Percentiles rank a stretch among this genome's conserved stretches.
These are phyloP conservation scores for Zoroaster sp. DNA, from an alignment of 53 echinoderm and acorn worm genomes.

Conservation along the genomic window DNA sequence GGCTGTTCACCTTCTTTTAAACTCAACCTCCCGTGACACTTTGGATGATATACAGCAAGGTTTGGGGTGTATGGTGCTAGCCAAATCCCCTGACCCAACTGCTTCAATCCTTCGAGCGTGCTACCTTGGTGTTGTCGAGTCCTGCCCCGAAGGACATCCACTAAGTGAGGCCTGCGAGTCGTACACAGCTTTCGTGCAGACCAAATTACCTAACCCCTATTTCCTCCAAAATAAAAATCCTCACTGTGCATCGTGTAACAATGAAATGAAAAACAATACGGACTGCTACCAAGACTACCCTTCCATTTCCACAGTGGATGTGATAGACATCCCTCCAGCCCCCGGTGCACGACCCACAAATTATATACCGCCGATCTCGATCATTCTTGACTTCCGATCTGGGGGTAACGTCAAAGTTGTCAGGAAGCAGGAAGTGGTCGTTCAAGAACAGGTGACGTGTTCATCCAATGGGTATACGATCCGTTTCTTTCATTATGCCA, in stretches of 20 bases:
- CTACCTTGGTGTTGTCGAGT: not conserved
- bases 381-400: constrained; percentile 52
- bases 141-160: constrained; percentile 1
- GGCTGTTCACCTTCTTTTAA: not conserved
- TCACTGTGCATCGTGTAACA: constrained; percentile 1
- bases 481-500: constrained; percentile 18
- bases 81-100: not conserved
- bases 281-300: not conserved
- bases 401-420: constrained; percentile 44
- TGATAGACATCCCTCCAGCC: not conserved
- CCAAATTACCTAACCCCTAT: not conserved
- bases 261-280: not conserved
- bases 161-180: not conserved
- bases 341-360: not conserved
- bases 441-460: not conserved
- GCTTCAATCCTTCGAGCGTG: not conserved
- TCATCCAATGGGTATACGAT: constrained; percentile 5
- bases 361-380: constrained; percentile 21
- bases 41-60: not conserved
- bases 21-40: constrained; percentile 3
- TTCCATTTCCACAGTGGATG: not conserved
- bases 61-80: not conserved
- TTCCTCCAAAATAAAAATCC: not conserved
- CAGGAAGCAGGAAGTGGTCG: not conserved
- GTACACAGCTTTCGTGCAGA: not conserved